Evolutionary conservation across 2,113 vertebrate genomes (phyloP).

Genomic region (Podocnemis expansa): DNA sequence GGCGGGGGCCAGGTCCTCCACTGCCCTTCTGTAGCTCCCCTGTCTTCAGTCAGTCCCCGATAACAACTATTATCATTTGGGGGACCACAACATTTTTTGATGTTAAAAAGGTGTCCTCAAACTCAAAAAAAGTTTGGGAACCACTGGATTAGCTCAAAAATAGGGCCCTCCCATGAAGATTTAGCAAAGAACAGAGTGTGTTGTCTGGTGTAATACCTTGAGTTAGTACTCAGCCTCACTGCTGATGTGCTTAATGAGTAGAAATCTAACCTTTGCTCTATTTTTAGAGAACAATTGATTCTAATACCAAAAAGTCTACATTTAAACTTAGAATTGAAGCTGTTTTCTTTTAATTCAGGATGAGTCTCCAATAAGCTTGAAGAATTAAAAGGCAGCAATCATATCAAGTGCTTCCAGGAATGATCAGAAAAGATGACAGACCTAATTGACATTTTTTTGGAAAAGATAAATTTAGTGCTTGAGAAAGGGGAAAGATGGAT

Average conservation of each 20-base stretch:
- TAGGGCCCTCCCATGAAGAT: not conserved
- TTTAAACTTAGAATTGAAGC: not conserved
- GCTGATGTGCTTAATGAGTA: not conserved
- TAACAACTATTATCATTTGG: no score
- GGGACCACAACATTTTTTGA: no score
- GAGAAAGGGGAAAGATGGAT: not conserved
- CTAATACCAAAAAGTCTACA: not conserved
- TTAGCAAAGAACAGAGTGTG: not conserved
- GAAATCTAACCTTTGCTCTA: not conserved
- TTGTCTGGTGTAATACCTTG: not conserved
- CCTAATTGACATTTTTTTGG: slow-evolving; percentile 56
- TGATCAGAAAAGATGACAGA: not conserved
- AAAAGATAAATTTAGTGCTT: slow-evolving; percentile 49
- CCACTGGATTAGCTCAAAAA: no score
- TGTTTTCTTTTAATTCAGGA: not conserved
- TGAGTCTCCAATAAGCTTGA: not conserved
- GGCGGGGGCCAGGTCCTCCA: no score
- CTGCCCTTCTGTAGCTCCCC: no score
- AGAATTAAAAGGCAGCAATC: slow-evolving; percentile 39
- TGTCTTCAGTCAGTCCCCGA: no score
- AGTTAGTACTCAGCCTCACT: not conserved
- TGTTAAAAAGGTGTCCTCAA: no score
- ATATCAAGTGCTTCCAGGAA: slow-evolving; percentile 26
- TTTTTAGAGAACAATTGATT: slow-evolving; percentile 30
- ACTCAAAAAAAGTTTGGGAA: no score